A percentile compares a stretch with the other conserved stretches of the same genome.
Conservation (phyloP, 2,888 invertebrate species). For the Luffia ferchaultella region DNA sequence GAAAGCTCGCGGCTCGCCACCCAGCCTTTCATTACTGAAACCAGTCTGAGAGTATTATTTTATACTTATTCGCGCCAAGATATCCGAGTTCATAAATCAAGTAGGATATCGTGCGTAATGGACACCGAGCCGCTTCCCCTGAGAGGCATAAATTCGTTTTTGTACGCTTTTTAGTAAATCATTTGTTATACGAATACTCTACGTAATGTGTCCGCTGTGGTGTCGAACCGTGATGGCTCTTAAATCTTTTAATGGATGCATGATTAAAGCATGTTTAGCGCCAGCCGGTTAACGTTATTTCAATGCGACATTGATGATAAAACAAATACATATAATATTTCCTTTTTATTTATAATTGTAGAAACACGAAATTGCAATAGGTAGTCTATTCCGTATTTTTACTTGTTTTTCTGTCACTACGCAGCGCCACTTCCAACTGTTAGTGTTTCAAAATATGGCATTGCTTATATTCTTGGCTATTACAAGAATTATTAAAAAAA, state of each 20-base stretch:
- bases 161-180: slow-evolving; percentile 51
- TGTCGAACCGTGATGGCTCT: slow-evolving; percentile 1
- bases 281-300: too few species aligned
- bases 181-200: slow-evolving; percentile 35
- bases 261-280: background rate
- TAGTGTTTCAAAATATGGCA: too few species aligned
- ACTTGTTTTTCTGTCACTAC: too few species aligned
- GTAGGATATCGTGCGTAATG: slow-evolving; percentile 56
- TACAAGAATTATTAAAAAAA: too few species aligned
- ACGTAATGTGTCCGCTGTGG: slow-evolving; percentile 14
- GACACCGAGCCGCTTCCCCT: slow-evolving; percentile 46
- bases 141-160: slow-evolving; percentile 55
- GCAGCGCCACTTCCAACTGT: too few species aligned
- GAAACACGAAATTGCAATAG: too few species aligned
- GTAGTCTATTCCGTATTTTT: too few species aligned
- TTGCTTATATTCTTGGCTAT: too few species aligned
- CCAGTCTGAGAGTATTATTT: slow-evolving; percentile 23
- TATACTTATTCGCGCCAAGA: slow-evolving; percentile 38
- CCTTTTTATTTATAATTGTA: too few species aligned
- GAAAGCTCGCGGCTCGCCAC: slow-evolving; percentile 15
- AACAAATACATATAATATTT: too few species aligned
- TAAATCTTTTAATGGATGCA: slow-evolving; percentile 1
- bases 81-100: slow-evolving; percentile 54
- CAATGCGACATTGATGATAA: too few species aligned
- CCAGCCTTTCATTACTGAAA: slow-evolving; percentile 35